Conservation (phyloP, 2,113 vertebrate genomes). For the Cephalopholis sonnerati region DNA sequence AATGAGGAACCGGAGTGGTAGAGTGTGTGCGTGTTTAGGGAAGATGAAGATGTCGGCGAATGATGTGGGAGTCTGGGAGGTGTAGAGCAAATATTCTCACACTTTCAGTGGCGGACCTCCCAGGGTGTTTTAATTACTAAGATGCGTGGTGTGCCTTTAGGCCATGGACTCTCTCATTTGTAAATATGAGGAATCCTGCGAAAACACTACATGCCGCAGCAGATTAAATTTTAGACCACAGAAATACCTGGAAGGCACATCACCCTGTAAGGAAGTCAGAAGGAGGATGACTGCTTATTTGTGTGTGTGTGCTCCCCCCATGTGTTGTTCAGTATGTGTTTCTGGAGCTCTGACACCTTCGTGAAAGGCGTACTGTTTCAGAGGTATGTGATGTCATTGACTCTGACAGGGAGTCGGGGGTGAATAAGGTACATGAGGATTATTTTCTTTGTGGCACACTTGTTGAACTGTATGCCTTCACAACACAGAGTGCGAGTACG, state of each 20-base stretch:
- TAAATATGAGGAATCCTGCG: constrained; percentile 56
- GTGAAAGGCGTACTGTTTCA: constrained; percentile 41
- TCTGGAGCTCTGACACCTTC: constrained; percentile 28
- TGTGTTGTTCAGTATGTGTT: constrained; percentile 27
- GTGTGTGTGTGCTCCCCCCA: neutral
- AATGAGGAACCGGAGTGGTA: constrained; percentile 41
- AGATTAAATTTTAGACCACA: constrained; percentile 55
- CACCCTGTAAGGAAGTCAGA: constrained; percentile 21
- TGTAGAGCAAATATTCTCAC: constrained; percentile 66
- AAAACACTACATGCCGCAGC: constrained; percentile 55
- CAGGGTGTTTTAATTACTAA: constrained; percentile 55
- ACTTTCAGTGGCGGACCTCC: constrained; percentile 58
- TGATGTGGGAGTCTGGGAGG: constrained; percentile 21
- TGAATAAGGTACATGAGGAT: neutral
- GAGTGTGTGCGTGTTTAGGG: constrained; percentile 28
- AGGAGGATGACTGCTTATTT: neutral
- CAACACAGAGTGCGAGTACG: neutral
- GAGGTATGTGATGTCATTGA: constrained; percentile 37
- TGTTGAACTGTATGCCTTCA: constrained; percentile 1
- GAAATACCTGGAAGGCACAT: constrained; percentile 61
- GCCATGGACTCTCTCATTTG: constrained; percentile 33
- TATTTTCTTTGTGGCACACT: constrained; percentile 42
- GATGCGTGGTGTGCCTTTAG: constrained; percentile 29
- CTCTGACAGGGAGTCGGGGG: neutral
- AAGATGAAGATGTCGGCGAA: constrained; percentile 1